phyloP scores from a whole-genome alignment of 2,797 vertebrate species.

The Valencia hispanica region DNA sequence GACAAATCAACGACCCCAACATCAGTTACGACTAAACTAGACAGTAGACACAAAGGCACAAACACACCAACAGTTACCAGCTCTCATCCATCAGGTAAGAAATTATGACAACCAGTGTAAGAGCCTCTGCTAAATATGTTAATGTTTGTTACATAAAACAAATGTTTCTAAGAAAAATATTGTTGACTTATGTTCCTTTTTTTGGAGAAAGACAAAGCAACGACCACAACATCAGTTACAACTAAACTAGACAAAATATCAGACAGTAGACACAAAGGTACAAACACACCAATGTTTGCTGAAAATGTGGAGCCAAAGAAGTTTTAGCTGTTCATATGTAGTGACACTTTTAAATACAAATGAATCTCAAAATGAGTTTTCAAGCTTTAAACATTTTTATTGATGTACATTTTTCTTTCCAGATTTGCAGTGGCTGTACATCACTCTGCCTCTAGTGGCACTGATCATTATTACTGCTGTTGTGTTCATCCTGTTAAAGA shows the following conservation, averaged over 20 bases:
- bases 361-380: not conserved
- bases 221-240: not conserved
- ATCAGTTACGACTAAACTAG: not conserved
- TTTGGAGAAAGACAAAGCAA: not conserved
- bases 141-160: not conserved
- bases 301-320: not conserved
- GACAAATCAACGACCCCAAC: not conserved
- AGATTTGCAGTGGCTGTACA: not conserved
- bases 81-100: too few species aligned
- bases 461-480: not conserved
- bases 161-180: too few species aligned
- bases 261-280: too few species aligned
- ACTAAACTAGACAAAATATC: too few species aligned
- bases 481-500: not conserved
- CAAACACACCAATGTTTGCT: not conserved
- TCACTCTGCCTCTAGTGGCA: not conserved
- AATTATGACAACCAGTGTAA: too few species aligned
- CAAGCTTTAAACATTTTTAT: not conserved
- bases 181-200: not conserved
- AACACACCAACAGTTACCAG: not conserved
- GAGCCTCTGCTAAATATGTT: too few species aligned
- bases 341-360: not conserved
- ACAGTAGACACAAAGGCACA: too few species aligned
- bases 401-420: too few species aligned
- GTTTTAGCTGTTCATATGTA: not conserved